Evolutionary conservation across 2,888 invertebrate genomes (phyloP).

Genomic region (Phania funesta): DNA sequence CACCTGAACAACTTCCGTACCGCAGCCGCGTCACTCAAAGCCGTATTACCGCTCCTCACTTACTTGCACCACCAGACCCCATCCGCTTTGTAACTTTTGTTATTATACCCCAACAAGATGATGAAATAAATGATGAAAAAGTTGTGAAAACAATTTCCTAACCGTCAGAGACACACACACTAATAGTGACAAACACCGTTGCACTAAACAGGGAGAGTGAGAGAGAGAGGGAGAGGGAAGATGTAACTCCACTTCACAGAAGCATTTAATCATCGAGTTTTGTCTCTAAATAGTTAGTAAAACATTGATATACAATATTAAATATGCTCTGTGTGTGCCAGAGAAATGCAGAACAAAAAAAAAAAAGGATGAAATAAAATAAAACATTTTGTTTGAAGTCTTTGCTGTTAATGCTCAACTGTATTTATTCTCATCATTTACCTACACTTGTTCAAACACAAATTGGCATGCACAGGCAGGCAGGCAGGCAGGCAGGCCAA

Average conservation of each 20-base stretch:
- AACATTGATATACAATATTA: slow-evolving; percentile 62
- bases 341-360: not conserved
- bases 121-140: slow-evolving; percentile 35
- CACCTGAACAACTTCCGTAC: slow-evolving; percentile 32
- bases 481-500: not conserved
- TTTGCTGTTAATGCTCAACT: slow-evolving; percentile 21
- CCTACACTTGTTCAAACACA: not conserved
- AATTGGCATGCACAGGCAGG: too few species aligned
- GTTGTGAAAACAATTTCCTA: slow-evolving; percentile 53
- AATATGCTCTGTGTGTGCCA: slow-evolving; percentile 53
- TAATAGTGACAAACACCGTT: slow-evolving; percentile 28
- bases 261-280: slow-evolving; percentile 60
- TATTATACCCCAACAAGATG: slow-evolving; percentile 36
- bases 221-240: not conserved
- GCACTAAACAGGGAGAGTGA: not conserved
- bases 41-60: slow-evolving; percentile 1
- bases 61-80: slow-evolving; percentile 24
- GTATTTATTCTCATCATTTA: slow-evolving; percentile 25
- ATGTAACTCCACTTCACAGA: slow-evolving; percentile 47
- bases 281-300: slow-evolving; percentile 56
- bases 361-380: too few species aligned
- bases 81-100: slow-evolving; percentile 23
- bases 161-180: slow-evolving; percentile 2
- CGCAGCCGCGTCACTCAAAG: not conserved
- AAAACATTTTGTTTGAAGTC: slow-evolving; percentile 49